phyloP scores from a whole-genome alignment of 2,113 vertebrate genomes.

The Tachysurus fulvidraco region DNA sequence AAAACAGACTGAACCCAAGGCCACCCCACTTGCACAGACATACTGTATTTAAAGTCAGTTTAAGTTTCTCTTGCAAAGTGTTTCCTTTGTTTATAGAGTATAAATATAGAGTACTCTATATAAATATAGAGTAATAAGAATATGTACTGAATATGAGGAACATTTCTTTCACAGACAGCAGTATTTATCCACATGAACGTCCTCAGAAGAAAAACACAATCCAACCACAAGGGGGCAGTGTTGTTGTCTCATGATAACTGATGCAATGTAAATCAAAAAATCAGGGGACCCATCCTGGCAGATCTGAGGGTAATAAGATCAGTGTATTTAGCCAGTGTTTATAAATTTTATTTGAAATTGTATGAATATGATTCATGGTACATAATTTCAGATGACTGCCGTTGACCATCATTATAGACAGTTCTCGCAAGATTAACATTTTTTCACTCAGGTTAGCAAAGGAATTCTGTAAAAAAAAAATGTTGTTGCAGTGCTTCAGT shows the following conservation, averaged over 20 bases:
- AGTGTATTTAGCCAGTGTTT: neutral
- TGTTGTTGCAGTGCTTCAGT: no score
- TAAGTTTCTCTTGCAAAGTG: rapidly evolving
- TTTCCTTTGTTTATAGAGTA: no score
- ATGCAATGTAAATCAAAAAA: neutral
- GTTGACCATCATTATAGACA: neutral
- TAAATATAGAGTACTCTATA: no score
- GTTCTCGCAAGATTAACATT: neutral
- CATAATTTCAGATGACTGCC: neutral
- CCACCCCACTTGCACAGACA: neutral
- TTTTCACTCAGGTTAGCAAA: neutral
- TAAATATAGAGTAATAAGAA: neutral
- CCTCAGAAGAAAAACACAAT: neutral
- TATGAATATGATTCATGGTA: neutral
- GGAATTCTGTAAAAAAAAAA: neutral
- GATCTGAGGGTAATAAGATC: neutral
- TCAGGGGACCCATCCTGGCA: neutral
- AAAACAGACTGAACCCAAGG: neutral
- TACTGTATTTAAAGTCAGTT: neutral
- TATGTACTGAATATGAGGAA: neutral
- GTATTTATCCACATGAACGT: neutral
- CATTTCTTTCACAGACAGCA: no score
- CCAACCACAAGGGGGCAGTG: conserved; percentile 24
- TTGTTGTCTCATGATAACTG: neutral
- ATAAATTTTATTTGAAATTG: neutral